Conservation (phyloP, 2,113 vertebrate species). For the Henicopernis longicauda region DNA sequence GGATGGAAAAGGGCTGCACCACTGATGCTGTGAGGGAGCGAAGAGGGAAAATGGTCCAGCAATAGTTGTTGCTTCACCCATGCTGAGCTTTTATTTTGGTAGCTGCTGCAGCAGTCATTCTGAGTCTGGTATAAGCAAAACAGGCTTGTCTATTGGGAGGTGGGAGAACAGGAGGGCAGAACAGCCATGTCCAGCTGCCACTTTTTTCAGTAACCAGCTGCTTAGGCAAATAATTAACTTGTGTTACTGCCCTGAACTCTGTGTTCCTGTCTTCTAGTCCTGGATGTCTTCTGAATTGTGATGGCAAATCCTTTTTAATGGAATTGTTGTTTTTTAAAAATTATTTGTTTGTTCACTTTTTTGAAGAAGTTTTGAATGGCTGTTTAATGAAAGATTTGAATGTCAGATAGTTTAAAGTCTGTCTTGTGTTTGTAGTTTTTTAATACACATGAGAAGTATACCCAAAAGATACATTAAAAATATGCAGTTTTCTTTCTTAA, state of each 20-base stretch:
- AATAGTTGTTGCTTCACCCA: neutral
- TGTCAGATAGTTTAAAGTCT: neutral
- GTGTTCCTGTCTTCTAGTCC: neutral
- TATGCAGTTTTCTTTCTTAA: neutral
- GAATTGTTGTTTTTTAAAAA: neutral
- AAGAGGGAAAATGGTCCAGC: neutral
- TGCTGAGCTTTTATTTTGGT: neutral
- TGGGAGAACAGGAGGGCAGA: neutral
- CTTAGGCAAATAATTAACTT: neutral
- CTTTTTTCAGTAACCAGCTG: neutral
- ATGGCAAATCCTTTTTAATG: neutral
- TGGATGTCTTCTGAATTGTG: neutral
- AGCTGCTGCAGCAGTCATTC: neutral
- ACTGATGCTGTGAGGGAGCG: neutral
- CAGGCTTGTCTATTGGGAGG: neutral
- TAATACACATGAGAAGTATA: neutral
- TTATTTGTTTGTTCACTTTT: neutral
- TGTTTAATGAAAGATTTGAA: neutral
- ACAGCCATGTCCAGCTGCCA: neutral
- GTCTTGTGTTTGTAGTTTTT: neutral
- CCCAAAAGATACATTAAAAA: neutral
- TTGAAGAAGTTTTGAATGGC: neutral
- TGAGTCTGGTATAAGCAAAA: neutral
- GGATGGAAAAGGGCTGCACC: neutral
- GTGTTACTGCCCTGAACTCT: neutral